A percentile compares a stretch with the other conserved stretches of the same genome.
phyloP scores from a whole-genome alignment of 2,797 vertebrate species.

The Hypotaenidia okinawae region DNA sequence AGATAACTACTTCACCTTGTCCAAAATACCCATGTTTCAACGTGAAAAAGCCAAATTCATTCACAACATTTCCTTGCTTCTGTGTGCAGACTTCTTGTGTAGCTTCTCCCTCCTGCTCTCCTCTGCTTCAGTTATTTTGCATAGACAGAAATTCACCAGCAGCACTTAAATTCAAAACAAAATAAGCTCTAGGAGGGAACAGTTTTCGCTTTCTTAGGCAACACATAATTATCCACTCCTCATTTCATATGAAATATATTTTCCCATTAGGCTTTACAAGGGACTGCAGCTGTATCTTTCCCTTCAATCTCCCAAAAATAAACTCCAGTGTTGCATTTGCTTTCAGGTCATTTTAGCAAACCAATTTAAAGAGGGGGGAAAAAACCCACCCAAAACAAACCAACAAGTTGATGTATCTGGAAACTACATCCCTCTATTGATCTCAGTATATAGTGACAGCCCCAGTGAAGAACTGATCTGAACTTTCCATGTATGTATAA shows the following conservation, averaged over 20 bases:
- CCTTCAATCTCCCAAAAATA: background rate
- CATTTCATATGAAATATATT: background rate
- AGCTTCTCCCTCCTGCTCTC: background rate
- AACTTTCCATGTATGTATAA: background rate
- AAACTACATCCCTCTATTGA: background rate
- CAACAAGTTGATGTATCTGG: background rate
- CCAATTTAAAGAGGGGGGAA: background rate
- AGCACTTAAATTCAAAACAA: background rate
- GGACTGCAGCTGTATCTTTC: conserved; percentile 34
- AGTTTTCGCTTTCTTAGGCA: conserved; percentile 30
- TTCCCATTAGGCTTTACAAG: conserved; percentile 15
- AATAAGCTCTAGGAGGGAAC: background rate
- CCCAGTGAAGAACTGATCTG: background rate
- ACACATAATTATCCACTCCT: conserved; percentile 51
- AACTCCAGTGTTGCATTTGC: background rate
- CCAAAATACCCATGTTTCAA: background rate
- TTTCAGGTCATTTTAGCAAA: conserved; percentile 15
- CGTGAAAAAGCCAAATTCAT: background rate
- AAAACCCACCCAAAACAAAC: background rate
- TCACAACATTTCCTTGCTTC: background rate
- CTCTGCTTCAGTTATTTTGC: background rate
- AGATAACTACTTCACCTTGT: background rate
- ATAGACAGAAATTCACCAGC: background rate
- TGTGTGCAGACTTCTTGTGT: background rate
- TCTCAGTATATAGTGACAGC: background rate